These are phyloP conservation scores for Lepidurus arcticus DNA, from an alignment of 1,140 invertebrate species.

Conservation along the genomic window DNA sequence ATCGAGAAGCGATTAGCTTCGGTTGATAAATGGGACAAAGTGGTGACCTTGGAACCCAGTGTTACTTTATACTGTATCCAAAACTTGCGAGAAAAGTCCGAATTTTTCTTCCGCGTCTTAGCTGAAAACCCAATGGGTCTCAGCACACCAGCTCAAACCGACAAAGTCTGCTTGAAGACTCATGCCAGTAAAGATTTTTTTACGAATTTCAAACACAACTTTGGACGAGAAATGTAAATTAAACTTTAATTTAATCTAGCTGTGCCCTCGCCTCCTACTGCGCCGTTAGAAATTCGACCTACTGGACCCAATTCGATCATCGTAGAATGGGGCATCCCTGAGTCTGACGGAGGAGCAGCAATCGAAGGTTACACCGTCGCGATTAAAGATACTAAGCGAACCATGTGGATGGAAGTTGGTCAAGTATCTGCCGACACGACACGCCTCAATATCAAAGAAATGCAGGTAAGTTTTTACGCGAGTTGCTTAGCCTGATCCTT, in stretches of 20 bases:
- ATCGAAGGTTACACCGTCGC: constrained; percentile 87
- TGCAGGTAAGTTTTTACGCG: constrained; percentile 52
- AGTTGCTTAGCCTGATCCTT: background rate
- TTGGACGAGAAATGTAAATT: background rate
- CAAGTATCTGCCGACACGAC: constrained; percentile 73
- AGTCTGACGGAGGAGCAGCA: constrained; percentile 86
- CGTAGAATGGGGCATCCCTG: constrained; percentile 88
- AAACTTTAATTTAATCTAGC: constrained; percentile 50
- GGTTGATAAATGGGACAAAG: constrained; percentile 79
- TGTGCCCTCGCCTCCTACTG: constrained; percentile 81
- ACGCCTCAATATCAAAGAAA: constrained; percentile 74
- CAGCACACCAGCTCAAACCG: constrained; percentile 69
- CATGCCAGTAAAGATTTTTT: constrained; percentile 76
- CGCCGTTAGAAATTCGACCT: constrained; percentile 75
- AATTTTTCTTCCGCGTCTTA: constrained; percentile 86
- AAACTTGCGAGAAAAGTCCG: constrained; percentile 80
- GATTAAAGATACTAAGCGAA: constrained; percentile 81
- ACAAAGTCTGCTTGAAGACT: constrained; percentile 77
- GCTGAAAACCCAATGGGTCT: constrained; percentile 86
- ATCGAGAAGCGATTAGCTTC: constrained; percentile 78
- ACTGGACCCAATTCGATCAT: constrained; percentile 74
- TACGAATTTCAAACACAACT: background rate
- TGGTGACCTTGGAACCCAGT: constrained; percentile 73
- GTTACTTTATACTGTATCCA: constrained; percentile 69
- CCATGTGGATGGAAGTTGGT: constrained; percentile 95